Conservation (phyloP, 2,888 invertebrate genomes). For the Neoaliturus tenellus region DNA sequence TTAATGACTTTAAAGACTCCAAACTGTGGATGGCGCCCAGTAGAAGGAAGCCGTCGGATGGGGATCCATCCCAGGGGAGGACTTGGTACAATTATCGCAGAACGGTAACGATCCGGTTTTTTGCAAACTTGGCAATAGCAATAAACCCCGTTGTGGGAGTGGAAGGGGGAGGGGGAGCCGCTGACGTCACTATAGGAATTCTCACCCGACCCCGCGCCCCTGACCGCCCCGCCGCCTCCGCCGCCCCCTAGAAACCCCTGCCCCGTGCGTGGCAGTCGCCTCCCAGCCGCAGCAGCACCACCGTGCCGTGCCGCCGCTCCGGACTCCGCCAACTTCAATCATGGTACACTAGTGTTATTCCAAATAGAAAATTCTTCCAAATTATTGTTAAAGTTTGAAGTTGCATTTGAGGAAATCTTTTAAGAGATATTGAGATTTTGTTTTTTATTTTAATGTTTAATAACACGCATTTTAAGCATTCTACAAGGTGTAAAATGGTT, state of each 20-base stretch:
- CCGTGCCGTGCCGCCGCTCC: not conserved
- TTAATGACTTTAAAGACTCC: too few species aligned
- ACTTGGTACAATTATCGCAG: constrained; percentile 14
- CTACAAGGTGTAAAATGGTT: too few species aligned
- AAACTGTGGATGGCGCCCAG: too few species aligned
- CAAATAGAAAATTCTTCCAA: not conserved
- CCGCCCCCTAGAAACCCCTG: constrained; percentile 25
- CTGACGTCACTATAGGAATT: constrained; percentile 54
- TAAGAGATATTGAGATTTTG: too few species aligned
- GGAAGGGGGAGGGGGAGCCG: not conserved
- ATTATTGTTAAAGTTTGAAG: too few species aligned
- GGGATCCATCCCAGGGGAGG: not conserved
- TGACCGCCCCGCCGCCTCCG: not conserved
- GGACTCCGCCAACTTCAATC: constrained; percentile 20
- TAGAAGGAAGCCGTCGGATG: too few species aligned
- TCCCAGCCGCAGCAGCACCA: constrained; percentile 1
- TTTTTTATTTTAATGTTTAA: too few species aligned
- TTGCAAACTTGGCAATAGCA: constrained; percentile 44
- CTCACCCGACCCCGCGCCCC: not conserved
- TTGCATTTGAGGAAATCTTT: too few species aligned
- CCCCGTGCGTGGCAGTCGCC: constrained; percentile 36
- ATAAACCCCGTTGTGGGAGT: constrained; percentile 34
- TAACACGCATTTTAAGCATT: too few species aligned
- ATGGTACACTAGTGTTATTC: too few species aligned
- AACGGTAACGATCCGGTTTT: constrained; percentile 48